Evolutionary conservation across 2,113 vertebrate genomes (phyloP).

Genomic region (Mastomys natalensis): DNA sequence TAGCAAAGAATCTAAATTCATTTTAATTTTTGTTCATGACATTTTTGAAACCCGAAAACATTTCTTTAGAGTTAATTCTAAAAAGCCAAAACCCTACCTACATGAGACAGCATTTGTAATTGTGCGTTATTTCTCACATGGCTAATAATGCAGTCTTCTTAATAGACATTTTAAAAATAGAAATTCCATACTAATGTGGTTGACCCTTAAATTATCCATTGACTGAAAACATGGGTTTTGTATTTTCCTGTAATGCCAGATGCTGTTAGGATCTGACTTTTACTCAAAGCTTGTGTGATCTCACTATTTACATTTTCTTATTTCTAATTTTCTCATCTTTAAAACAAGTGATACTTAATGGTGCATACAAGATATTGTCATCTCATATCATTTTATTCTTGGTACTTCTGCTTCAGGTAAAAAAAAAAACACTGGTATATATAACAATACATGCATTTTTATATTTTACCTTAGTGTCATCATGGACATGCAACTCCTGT

Average conservation of each 20-base stretch:
- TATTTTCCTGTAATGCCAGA: neutral
- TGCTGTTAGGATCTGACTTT: neutral
- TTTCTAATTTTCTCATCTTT: neutral
- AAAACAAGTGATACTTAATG: neutral
- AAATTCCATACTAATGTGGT: neutral
- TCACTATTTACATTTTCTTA: neutral
- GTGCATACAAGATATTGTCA: neutral
- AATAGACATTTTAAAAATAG: neutral
- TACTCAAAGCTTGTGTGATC: neutral
- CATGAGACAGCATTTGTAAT: neutral
- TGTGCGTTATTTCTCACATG: neutral
- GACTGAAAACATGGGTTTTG: neutral
- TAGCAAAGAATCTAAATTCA: neutral
- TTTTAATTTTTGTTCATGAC: neutral
- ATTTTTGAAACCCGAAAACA: neutral
- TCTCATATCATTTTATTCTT: neutral
- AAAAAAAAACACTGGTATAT: neutral
- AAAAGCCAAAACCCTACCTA: neutral
- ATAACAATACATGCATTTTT: neutral
- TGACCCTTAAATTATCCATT: neutral
- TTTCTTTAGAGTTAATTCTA: slow-evolving; percentile 3
- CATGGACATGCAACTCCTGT: neutral
- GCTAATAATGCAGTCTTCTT: neutral
- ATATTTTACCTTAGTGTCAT: neutral
- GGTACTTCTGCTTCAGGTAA: neutral